These are phyloP conservation scores for Melanchra persicariae DNA, from an alignment of 2,888 invertebrate species.

Conservation along the genomic window DNA sequence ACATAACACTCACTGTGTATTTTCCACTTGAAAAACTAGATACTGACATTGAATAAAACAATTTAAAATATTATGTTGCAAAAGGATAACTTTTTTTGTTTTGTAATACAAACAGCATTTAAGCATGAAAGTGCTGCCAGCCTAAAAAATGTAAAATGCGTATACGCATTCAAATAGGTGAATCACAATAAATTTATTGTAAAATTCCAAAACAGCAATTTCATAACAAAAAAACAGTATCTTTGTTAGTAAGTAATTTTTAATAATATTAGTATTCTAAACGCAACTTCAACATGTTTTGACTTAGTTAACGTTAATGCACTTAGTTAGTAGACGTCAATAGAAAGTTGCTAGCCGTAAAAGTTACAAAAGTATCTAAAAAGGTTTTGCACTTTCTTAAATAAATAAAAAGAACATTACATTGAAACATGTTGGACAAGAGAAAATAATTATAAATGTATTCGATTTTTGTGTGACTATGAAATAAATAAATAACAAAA, in stretches of 20 bases:
- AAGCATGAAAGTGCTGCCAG: conserved; percentile 58
- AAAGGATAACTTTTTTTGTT: conserved; percentile 54
- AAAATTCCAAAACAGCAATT: conserved; percentile 58
- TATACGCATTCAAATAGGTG: conserved; percentile 58
- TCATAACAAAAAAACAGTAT: conserved; percentile 62
- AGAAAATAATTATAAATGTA: conserved; percentile 77
- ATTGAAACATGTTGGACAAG: conserved; percentile 83
- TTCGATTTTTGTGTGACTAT: conserved; percentile 84
- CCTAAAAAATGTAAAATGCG: conserved; percentile 66
- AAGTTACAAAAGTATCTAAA: conserved; percentile 71
- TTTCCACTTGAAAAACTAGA: conserved; percentile 41
- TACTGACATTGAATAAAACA: conserved; percentile 44
- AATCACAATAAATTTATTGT: conserved; percentile 49
- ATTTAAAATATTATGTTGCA: conserved; percentile 58
- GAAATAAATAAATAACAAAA: conserved; percentile 79
- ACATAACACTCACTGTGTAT: conserved; percentile 56
- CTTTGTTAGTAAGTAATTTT: conserved; percentile 67
- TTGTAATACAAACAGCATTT: conserved; percentile 59
- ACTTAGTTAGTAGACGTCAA: conserved; percentile 64
- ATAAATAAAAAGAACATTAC: conserved; percentile 57
- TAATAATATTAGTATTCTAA: conserved; percentile 74
- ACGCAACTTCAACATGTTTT: conserved; percentile 81
- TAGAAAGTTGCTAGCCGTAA: conserved; percentile 62
- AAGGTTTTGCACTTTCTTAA: conserved; percentile 68
- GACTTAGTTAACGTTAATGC: conserved; percentile 69